phyloP scores from a whole-genome alignment of 2,888 invertebrate genomes.

The Trissolcus brochymenae region DNA sequence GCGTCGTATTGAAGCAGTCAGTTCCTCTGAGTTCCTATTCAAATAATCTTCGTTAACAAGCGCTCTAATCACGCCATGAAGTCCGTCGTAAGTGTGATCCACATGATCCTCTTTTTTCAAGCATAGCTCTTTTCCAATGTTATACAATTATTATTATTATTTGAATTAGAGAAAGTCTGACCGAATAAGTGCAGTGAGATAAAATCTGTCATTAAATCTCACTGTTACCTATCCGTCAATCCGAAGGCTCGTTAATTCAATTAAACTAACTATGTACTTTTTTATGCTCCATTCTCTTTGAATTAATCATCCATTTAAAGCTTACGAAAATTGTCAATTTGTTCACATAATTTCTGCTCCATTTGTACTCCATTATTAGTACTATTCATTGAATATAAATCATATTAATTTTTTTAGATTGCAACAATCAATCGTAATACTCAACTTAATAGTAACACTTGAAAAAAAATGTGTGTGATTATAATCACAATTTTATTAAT shows the following conservation, averaged over 20 bases:
- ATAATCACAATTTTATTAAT: too few species aligned
- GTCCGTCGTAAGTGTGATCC: slow-evolving; percentile 67
- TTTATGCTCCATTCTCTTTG: slow-evolving; percentile 15
- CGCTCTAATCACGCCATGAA: slow-evolving; percentile 64
- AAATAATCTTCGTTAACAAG: slow-evolving; percentile 61
- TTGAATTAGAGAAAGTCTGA: slow-evolving; percentile 21
- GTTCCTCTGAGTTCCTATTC: slow-evolving; percentile 68
- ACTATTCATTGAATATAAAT: too few species aligned
- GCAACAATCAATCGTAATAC: too few species aligned
- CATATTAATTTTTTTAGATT: too few species aligned
- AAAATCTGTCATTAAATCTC: slow-evolving; percentile 21
- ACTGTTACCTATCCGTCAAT: neutral
- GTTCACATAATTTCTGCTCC: neutral
- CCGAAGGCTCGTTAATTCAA: slow-evolving; percentile 19
- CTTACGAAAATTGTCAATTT: neutral
- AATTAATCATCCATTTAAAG: slow-evolving; percentile 3
- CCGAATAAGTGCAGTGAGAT: neutral
- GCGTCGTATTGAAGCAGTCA: slow-evolving; percentile 67
- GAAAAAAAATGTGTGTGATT: too few species aligned
- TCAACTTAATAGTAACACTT: too few species aligned
- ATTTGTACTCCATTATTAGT: too few species aligned
- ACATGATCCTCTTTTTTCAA: neutral
- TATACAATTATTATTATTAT: slow-evolving; percentile 19
- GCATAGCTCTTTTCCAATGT: neutral
- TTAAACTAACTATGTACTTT: slow-evolving; percentile 14